Base-by-base conservation (phyloP, 2,113 vertebrate genomes). In the Forbesichthys agassizii region DNA sequence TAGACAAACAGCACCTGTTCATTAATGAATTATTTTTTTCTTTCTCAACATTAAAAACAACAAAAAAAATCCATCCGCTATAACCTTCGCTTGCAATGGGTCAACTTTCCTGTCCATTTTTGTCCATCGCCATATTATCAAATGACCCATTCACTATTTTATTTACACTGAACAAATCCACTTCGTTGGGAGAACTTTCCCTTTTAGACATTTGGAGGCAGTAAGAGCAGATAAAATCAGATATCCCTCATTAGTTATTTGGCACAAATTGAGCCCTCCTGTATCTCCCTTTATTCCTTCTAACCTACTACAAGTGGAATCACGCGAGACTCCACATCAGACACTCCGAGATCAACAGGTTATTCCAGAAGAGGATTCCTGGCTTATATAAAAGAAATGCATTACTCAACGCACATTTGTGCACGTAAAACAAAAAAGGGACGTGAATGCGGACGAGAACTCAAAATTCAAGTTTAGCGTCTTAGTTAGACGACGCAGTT, bases 161-260 rank as follows among this genome's bases (percentile, higher is more conserved):
- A 54, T 69, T 68, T 67, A 68, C 61, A 82, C 64, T 20, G 10
- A 0, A n/a, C 64, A 78, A 72, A 20, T 78, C 68, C 81, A 14
- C 16, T 18, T 67, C 36, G 72, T 12, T 0, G 7, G 52, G 48
- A 57, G 53, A 10, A 75, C 60, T 69, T 42, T 48, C 48, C 14
- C 48, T 63, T 68, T 74, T 55, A 70, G 64, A 78, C 64, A 11
- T 52, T 13, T 51, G 83, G 80, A 83, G 86, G 86, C 84, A 84
- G 84, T 68, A 67, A 51, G 66, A 77, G 77, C 78, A 72, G 61
- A 73, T 55, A 68, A 55, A 48, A 68, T 85, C 82, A 78, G 77
- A 81, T 82, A 74, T 82, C 73, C 68, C 60, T 76, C 52, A n/a
- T 70, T 72, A 78, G 81, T 89, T 88, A 83, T 90, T 88, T 89